Evolutionary conservation across 2,888 invertebrate species (phyloP).

Genomic region (Bedellia somnulentella): DNA sequence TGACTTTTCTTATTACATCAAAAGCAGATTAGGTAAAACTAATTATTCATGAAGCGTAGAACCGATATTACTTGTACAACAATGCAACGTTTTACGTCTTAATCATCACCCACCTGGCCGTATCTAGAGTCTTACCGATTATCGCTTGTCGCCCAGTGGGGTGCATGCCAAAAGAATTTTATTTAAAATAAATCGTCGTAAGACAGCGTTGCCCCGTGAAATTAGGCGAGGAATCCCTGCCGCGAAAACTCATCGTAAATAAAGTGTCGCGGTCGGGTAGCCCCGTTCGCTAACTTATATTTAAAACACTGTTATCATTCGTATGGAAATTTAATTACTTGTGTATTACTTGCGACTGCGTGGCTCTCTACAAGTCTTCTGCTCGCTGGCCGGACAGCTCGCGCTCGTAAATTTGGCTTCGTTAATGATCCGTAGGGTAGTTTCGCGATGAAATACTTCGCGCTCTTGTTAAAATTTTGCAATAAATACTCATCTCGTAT

Average conservation of each 20-base stretch:
- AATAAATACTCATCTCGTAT: slow-evolving; percentile 35
- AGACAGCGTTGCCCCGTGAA: slow-evolving; percentile 52
- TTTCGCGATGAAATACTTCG: slow-evolving; percentile 47
- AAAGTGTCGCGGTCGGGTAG: slow-evolving; percentile 36
- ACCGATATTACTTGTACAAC: no score
- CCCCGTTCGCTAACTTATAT: slow-evolving; percentile 28
- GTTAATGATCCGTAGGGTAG: slow-evolving; percentile 43
- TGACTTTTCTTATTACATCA: no score
- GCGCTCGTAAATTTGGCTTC: slow-evolving; percentile 52
- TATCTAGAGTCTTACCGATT: slow-evolving; percentile 41
- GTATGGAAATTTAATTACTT: slow-evolving; percentile 57
- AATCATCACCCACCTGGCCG: slow-evolving; percentile 34
- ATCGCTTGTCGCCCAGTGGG: slow-evolving; percentile 52
- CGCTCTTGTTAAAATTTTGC: slow-evolving; percentile 43
- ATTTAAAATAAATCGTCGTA: slow-evolving; percentile 53
- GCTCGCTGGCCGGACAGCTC: slow-evolving; percentile 21
- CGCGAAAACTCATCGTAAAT: slow-evolving; percentile 57
- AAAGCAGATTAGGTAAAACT: no score
- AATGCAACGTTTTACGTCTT: slow-evolving; percentile 43
- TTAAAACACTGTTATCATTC: slow-evolving; percentile 48
- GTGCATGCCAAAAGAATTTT: slow-evolving; percentile 45
- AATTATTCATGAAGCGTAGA: no score
- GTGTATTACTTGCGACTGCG: slow-evolving; percentile 22
- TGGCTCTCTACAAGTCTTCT: slow-evolving; percentile 17
- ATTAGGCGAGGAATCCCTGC: slow-evolving; percentile 53